Base-by-base conservation (phyloP, 1,140 invertebrate genomes). In the Drosophila triauraria region DNA sequence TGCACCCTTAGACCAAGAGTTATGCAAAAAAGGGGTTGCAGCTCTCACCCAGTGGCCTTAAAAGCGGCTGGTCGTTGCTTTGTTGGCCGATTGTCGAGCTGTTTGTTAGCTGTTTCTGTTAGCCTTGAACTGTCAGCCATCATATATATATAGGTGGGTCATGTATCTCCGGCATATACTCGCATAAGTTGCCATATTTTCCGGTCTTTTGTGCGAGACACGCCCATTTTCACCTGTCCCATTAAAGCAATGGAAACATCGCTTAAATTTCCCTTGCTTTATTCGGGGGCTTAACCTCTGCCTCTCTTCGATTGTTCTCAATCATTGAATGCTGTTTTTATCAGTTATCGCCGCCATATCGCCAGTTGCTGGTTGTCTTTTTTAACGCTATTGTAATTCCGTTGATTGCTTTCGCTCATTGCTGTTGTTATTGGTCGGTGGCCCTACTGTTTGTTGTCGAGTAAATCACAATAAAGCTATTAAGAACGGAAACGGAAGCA, bases 391-490 rank as follows among this genome's bases (percentile, higher is more conserved):
- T 84, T 87, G 83, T 87, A 87, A 87, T 87, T 87, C 83, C 76
- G 64, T 69, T 88, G 84, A 87, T 87, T 87, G 83, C 83, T 70
- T 81, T 81, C 71, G 82, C 82, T 63, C 47, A 67, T 65, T 69
- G 64, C 65, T 65, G 64, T 51, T 50, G 62, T 38, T 50, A 30
- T 40, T 61, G 75, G 65, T 27, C 58, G 70, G 56, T 53, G 70
- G 56, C 53, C 62, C 60, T 43, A 17, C 58, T 64, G 81, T 69
- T 60, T 67, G 81, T 51, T 72, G 83, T 78, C 72, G 83, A 88
- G 84, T 87, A 88, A 91, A 91, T 87, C 82, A 91, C 87, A 91
- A 91, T 91, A 91, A 91, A 91, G 87, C 87, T 91, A 91, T 91
- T 91, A 91, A 91, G 80, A 91, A 91, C 87, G 87, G 87, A 91